Base-by-base conservation (phyloP, 2,797 vertebrate genomes). In the Atherinosoma microstoma region DNA sequence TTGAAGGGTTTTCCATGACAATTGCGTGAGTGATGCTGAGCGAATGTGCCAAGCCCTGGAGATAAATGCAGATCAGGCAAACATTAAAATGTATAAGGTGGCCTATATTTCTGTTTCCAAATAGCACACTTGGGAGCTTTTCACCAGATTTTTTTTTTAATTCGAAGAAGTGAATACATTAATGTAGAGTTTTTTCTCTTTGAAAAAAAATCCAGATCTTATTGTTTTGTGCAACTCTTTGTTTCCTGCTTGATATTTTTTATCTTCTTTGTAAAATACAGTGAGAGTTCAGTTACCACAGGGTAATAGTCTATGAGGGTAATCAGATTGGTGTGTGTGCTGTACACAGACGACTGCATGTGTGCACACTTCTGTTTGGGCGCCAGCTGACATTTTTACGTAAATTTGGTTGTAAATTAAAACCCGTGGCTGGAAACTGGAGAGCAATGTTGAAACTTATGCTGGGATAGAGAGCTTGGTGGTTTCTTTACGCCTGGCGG, bases 181-280 rank as follows among this genome's bases (percentile, higher is more conserved):
- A 4, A 18, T 13, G 2, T 5, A 0, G 13, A 16, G 16, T 20
- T 3, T 54, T 56, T 54, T 0, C 35, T 12, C 12, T 35, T 24
- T 32, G 9, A 2, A 20, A 42, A 51, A 20, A 54, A 13, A 29
- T 5, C 3, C 16, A 11, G 4, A 5, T 36, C 10, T 6, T 60
- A 6, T 18, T 34, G 27, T 62, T 58, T 11, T 35, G 29, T 10
- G 61, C 20, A 49, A 22, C 20, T 22, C 2, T 47, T 15, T 16
- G 38, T 64, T 80, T 80, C 60, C 40, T 72, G 62, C 45, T 67
- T 27, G 64, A 65, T 54, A 59, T 27, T 34, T 34, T 64, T 47
- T 54, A 77, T 80, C 64, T 58, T 13, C 40, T 58, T 84, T 77
- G 57, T 74, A 45, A 78, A 80, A 78, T 76, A 91, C 88, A 77